These are phyloP conservation scores for Geococcyx californianus DNA, from an alignment of 2,113 vertebrate species.

Conservation along the genomic window DNA sequence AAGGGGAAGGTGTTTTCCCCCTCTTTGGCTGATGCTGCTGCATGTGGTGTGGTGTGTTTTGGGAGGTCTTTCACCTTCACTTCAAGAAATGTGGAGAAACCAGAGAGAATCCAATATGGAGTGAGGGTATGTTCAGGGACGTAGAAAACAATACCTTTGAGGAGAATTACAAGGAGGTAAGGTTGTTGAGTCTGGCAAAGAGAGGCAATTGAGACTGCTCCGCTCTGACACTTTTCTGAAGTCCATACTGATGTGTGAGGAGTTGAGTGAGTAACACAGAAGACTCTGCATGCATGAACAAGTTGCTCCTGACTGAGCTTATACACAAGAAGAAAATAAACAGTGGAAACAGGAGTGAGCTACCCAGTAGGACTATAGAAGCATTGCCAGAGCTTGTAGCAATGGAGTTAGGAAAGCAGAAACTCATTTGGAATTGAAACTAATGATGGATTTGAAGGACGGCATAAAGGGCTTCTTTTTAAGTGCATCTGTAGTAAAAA, in stretches of 20 bases:
- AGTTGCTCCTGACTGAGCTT: not conserved
- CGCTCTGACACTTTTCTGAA: too few species aligned
- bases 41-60: not conserved
- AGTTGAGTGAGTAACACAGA: not conserved
- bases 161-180: not conserved
- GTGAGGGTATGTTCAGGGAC: not conserved
- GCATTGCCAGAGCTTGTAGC: not conserved
- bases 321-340: not conserved
- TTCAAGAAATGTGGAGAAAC: not conserved
- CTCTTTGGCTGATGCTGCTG: not conserved
- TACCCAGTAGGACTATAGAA: not conserved
- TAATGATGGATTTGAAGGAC: not conserved
- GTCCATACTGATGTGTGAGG: not conserved
- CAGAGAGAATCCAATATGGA: not conserved
- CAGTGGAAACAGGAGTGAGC: not conserved
- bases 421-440: not conserved
- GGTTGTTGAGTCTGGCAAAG: not conserved
- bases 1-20: not conserved
- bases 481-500: not conserved
- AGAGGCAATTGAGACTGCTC: rapidly evolving
- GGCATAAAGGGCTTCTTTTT: not conserved
- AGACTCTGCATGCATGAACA: not conserved
- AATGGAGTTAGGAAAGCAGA: not conserved
- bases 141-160: not conserved
- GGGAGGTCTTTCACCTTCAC: not conserved